phyloP scores from a whole-genome alignment of 1,140 invertebrate species.

The Harlomillsia oculata region DNA sequence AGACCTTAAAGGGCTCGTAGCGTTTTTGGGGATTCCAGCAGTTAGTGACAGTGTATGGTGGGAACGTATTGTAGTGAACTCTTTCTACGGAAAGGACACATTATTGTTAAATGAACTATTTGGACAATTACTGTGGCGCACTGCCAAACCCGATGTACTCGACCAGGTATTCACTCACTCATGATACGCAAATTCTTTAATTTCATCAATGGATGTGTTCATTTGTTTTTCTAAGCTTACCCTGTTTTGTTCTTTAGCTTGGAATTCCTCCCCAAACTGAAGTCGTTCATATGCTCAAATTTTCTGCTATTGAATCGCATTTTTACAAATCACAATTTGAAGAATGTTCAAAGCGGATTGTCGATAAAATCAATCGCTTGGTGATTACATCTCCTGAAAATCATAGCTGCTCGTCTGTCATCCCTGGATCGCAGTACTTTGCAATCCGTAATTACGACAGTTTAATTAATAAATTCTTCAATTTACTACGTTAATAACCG shows the following conservation, averaged over 20 bases:
- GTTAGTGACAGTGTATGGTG: conserved; percentile 49
- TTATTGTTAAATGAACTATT: conserved; percentile 24
- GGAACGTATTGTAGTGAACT: conserved; percentile 47
- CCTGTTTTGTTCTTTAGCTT: conserved; percentile 39
- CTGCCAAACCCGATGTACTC: conserved; percentile 54
- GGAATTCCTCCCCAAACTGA: conserved; percentile 45
- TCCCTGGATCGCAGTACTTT: conserved; percentile 42
- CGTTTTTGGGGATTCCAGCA: conserved; percentile 56
- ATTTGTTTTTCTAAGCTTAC: conserved; percentile 1
- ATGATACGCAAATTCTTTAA: no score
- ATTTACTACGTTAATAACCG: neutral
- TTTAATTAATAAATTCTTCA: neutral
- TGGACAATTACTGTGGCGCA: conserved; percentile 57
- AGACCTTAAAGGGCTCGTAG: conserved; percentile 60
- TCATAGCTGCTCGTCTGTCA: conserved; percentile 40
- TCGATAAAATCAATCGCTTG: conserved; percentile 39
- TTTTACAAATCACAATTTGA: conserved; percentile 48
- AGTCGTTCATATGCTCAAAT: conserved; percentile 45
- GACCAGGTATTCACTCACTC: conserved; percentile 50
- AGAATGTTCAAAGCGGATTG: conserved; percentile 40
- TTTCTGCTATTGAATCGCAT: conserved; percentile 52
- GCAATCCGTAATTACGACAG: conserved; percentile 38
- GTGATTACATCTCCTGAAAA: conserved; percentile 21
- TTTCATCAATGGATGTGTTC: no score
- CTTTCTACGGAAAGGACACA: conserved; percentile 41